Evolutionary conservation across 2,113 vertebrate species (phyloP), one percentile per base, ranked within the genome.

Genomic region (Zootoca vivipara): DNA sequence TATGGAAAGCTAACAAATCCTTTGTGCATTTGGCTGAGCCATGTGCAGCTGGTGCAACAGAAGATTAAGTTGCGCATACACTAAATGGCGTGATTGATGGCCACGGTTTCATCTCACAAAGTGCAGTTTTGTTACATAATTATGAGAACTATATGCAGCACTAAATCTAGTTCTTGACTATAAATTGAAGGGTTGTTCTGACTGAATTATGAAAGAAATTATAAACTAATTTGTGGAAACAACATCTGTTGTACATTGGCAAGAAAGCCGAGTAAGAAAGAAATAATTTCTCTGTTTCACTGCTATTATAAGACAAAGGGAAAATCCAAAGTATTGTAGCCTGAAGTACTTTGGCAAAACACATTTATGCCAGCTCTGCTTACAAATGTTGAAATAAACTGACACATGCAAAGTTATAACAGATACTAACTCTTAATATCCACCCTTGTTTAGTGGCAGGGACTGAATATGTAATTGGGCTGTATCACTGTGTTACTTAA

Each of bases 201-300:
- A 95, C 93, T 96, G 93, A 96, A 91, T 96, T 96, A 96, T 96
- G 94, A 95, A 97, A 96, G 92, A 95, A 96, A 96, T 97, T 96
- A 97, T 94, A 89, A 97, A 95, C 92, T 96, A 96, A 97, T 97
- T 96, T 97, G 90, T 95, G 85, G 90, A 93, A 96, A 93, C 91
- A 96, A 94, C 95, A 96, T 96, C 95, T 96, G 95, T 94, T 96
- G 89, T 94, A 90, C 90, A 85, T 38, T 80, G 75, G 65, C 33
- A 5, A 88, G 65, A 80, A 74, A 82, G 33, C 42, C 13, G 7
- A 91, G 87, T 78, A 95, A 92, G 74, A 92, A 90, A 93, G 77
- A 69, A 92, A 93, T 82, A 70, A 95, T 94, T 96, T 91, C 94
- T 95, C 90, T 93, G 35, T 93, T 94, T 95, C 85, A 87, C 75